phyloP scores from a whole-genome alignment of 2,888 invertebrate genomes.

The Masnerella sp. region DNA sequence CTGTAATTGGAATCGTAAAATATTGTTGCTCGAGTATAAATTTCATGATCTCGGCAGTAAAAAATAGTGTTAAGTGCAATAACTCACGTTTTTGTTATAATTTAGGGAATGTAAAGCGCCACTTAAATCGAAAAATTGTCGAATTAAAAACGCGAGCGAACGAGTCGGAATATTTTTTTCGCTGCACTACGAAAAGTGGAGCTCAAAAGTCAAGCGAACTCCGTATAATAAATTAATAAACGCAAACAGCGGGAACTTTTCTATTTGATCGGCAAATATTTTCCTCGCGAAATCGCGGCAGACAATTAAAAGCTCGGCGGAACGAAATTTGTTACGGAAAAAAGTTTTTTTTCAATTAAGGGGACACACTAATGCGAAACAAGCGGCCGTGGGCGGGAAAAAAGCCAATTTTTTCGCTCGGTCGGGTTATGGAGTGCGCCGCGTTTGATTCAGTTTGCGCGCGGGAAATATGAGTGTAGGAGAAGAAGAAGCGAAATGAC shows the following conservation, averaged over 20 bases:
- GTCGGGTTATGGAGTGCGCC: not conserved
- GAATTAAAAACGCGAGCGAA: not conserved
- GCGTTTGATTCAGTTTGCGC: conserved; percentile 24
- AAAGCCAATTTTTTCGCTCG: not conserved
- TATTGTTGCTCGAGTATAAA: conserved; percentile 32
- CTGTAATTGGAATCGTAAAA: conserved; percentile 43
- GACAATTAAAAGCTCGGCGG: not conserved
- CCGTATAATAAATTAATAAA: not conserved
- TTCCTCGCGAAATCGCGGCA: conserved; percentile 1
- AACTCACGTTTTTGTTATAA: conserved; percentile 8
- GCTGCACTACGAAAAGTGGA: not conserved
- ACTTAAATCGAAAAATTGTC: not conserved
- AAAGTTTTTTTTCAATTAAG: not conserved
- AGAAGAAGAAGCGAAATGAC: conserved; percentile 28
- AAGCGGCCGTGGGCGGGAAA: not conserved
- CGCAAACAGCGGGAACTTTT: conserved; percentile 1
- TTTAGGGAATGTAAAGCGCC: conserved; percentile 18
- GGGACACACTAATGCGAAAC: not conserved
- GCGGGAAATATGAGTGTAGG: not conserved
- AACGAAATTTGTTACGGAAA: not conserved
- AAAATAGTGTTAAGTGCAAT: conserved; percentile 14
- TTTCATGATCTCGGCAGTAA: conserved; percentile 13
- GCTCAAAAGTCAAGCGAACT: not conserved
- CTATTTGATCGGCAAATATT: conserved; percentile 20
- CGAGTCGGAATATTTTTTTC: too few species aligned